Evolutionary conservation across 2,113 vertebrate species (phyloP), one percentile per base, ranked within the genome.

Genomic region (Psittacus erithacus): DNA sequence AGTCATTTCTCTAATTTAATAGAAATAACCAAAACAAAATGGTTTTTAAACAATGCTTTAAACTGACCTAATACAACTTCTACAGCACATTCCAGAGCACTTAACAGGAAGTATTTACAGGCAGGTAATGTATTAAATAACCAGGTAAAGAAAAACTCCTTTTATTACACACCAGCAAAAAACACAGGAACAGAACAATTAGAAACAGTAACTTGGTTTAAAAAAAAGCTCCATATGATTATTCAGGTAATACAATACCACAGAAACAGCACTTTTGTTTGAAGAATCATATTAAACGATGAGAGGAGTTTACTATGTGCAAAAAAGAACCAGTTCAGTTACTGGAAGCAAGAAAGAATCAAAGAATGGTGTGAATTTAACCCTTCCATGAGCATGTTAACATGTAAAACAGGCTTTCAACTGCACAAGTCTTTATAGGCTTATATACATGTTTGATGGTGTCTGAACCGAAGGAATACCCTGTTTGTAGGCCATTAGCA

Each of bases 1-100:
- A 88, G 75, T 92, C 84, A 76, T 96, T 97, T 97, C 97, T 97
- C 96, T 97, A 90, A 97, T 98, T 98, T 98, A 98, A 98, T 98
- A 98, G 98, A 98, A 98, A 98, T 97, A 98, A 97, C 90, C 96
- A 95, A 98, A 98, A 96, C 98, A 96, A 98, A 97, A 93, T 94
- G 92, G 69, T 93, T 97, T 97, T 95, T 95, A 98, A 98, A 98
- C 98, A 98, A 98, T 96, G 96, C 88, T 98, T 98, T 95, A 94
- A 98, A 97, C 96, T 78, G 96, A 97, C 95, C 97, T 96, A 97
- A 86, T 97, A 98, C 98, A 98, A 97, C 91, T 97, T 97, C 97
- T 98, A 98, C 97, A 98, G 96, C 97, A 98, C 98, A 97, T 98
- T 98, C 97, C 97, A 98, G 97, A 98, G 97, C 97, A 98, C 97